Conservation (phyloP, 2,888 invertebrate species). For the Fabriciana adippe region DNA sequence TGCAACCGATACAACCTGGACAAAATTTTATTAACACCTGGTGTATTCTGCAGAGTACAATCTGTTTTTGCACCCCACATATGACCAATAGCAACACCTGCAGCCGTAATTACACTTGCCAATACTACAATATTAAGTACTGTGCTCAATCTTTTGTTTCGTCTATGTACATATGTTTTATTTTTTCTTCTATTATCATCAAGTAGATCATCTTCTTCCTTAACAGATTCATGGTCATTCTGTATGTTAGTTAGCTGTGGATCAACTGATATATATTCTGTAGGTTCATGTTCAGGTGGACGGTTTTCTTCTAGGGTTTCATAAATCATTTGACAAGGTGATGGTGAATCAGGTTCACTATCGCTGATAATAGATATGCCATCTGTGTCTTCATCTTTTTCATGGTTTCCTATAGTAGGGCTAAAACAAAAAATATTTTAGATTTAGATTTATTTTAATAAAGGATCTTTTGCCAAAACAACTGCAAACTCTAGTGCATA, state of each 20-base stretch:
- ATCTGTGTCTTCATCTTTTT: slow-evolving; percentile 78
- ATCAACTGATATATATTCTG: slow-evolving; percentile 50
- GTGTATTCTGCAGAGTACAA: slow-evolving; percentile 60
- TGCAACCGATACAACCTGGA: slow-evolving; percentile 77
- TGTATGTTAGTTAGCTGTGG: slow-evolving; percentile 45
- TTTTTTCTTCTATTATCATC: slow-evolving; percentile 60
- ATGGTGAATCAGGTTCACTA: slow-evolving; percentile 67
- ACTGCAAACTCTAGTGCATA: too few species aligned
- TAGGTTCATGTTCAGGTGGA: slow-evolving; percentile 47
- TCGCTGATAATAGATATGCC: slow-evolving; percentile 79
- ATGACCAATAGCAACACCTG: slow-evolving; percentile 76
- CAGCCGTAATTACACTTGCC: slow-evolving; percentile 76
- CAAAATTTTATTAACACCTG: slow-evolving; percentile 74
- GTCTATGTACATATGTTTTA: slow-evolving; percentile 75
- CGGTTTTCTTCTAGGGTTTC: slow-evolving; percentile 52
- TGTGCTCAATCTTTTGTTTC: slow-evolving; percentile 74
- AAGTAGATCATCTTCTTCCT: slow-evolving; percentile 60
- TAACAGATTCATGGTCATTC: slow-evolving; percentile 52
- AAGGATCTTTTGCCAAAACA: too few species aligned
- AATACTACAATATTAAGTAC: slow-evolving; percentile 74
- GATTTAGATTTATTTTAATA: neutral
- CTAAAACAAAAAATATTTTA: neutral
- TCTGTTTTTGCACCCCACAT: slow-evolving; percentile 78
- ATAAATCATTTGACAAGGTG: slow-evolving; percentile 53
- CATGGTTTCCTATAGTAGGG: slow-evolving; percentile 47